Conservation (phyloP, 2,888 invertebrate genomes). For the Electrophaes corylata region DNA sequence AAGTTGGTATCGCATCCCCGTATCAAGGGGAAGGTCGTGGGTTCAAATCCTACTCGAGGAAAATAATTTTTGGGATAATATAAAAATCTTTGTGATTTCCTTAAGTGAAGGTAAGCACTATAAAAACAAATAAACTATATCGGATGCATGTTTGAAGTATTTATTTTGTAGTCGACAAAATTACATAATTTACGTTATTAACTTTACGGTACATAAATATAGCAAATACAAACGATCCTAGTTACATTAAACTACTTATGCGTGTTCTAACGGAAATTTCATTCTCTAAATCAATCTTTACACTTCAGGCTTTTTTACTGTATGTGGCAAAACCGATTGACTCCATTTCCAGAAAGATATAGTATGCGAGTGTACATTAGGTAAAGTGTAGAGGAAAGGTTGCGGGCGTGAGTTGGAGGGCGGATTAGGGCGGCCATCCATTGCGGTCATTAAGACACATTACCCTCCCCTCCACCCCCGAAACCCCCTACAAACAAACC, state of each 20-base stretch:
- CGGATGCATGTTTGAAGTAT: no score
- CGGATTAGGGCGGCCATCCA: constrained; percentile 79
- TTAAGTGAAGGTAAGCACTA: no score
- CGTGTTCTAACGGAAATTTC: neutral
- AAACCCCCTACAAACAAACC: constrained; percentile 52
- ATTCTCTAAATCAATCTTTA: neutral
- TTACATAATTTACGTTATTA: neutral
- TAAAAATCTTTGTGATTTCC: no score
- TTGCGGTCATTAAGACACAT: constrained; percentile 84
- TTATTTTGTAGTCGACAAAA: no score
- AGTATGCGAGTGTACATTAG: constrained; percentile 48
- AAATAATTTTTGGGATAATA: no score
- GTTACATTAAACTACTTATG: no score
- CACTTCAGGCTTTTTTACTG: constrained; percentile 36
- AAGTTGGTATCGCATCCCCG: no score
- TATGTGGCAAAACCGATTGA: constrained; percentile 50
- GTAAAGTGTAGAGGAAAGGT: constrained; percentile 66
- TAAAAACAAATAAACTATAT: no score
- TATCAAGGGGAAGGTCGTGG: no score
- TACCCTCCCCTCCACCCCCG: constrained; percentile 51
- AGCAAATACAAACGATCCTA: no score
- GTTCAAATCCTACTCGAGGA: no score
- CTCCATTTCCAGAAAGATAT: constrained; percentile 40
- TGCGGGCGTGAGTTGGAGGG: constrained; percentile 59
- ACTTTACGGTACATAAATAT: no score